phyloP scores from a whole-genome alignment of 2,797 vertebrate species.

The Coranthus polyacanthus region DNA sequence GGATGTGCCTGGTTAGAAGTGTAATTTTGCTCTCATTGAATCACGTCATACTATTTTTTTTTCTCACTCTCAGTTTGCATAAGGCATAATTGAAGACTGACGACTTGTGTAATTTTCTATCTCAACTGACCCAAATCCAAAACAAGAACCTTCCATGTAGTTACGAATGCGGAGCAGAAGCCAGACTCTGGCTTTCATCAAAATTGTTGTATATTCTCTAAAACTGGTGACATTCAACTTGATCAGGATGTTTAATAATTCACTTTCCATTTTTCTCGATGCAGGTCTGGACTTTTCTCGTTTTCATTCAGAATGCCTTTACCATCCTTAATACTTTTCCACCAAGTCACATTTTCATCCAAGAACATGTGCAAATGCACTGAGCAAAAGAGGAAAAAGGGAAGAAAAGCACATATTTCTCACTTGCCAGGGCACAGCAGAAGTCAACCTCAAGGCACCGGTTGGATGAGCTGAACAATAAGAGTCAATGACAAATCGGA shows the following conservation, averaged over 20 bases:
- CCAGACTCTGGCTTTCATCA: slow-evolving; percentile 28
- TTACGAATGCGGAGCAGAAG: slow-evolving; percentile 29
- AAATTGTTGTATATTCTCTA: slow-evolving; percentile 11
- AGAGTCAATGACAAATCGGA: slow-evolving; percentile 80
- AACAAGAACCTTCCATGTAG: slow-evolving; percentile 29
- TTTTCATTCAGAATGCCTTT: slow-evolving; percentile 21
- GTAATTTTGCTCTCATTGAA: slow-evolving; percentile 17
- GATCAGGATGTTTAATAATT: slow-evolving; percentile 24
- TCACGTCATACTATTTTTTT: slow-evolving; percentile 18
- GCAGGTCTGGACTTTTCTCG: slow-evolving; percentile 3
- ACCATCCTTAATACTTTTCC: slow-evolving; percentile 40
- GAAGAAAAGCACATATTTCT: slow-evolving; percentile 63
- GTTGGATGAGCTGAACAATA: slow-evolving; percentile 73
- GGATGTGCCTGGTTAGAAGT: slow-evolving; percentile 34
- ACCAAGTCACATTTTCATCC: slow-evolving; percentile 41
- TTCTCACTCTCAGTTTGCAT: slow-evolving; percentile 31
- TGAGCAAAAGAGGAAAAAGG: slow-evolving; percentile 17
- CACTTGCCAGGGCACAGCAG: slow-evolving; percentile 64
- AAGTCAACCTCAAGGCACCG: slow-evolving; percentile 61
- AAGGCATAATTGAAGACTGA: slow-evolving; percentile 19
- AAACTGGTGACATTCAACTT: slow-evolving; percentile 27
- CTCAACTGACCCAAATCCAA: slow-evolving; percentile 16
- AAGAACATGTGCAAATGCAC: slow-evolving; percentile 47
- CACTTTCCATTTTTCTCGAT: slow-evolving; percentile 9
- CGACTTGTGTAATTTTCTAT: slow-evolving; percentile 26